Evolutionary conservation across 2,113 vertebrate genomes (phyloP), one percentile per base, ranked within the genome.

Genomic region (Tauraco erythrolophus): DNA sequence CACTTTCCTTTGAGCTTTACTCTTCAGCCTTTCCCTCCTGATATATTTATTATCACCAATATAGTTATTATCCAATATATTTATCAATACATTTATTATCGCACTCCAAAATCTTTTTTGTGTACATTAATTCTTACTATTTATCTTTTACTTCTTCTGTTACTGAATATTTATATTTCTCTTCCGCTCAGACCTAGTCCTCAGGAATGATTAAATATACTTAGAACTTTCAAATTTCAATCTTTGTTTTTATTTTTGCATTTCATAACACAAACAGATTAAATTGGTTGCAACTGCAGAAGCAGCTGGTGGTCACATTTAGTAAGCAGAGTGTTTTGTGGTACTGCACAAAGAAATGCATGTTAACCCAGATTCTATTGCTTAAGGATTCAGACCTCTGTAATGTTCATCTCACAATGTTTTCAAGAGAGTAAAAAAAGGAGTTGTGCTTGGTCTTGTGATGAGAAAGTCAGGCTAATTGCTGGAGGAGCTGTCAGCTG

Each of bases 1-100:
- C 9, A 31, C 4, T 56, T 50, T 70, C 9, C 9, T 54, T 60
- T 39, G 35, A 68, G 14, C 5, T 82, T 71, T 69, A 23, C 4
- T 51, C 13, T 46, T 77, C 41, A 65, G 3, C 10, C 4, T 0
- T 61, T 17, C 13, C 6, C 6, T 76, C n/a, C 5, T 2, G 0
- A 33, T 71, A 25, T 16, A 23, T 61, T 77, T 46, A 24, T 81
- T 70, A 35, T 58, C 25, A 24, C 6, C 3, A 51, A 12, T 35
- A 23, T 19, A 51, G 51, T 37, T 37, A 10, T 50, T 56, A 51
- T 25, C 23, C 61, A 19, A 13, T 46, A 14, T 35, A 12, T 41
- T 85, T 57, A 27, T 12, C 6, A 76, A 31, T 51, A 41, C 3
- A 14, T 53, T 62, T 7, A 31, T 56, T 57, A n/a, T 57, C 43